A percentile compares a stretch with the other conserved stretches of the same genome.
Conservation (phyloP, 92 coral and sea anemone species). For the Epizoanthus stellaris region DNA sequence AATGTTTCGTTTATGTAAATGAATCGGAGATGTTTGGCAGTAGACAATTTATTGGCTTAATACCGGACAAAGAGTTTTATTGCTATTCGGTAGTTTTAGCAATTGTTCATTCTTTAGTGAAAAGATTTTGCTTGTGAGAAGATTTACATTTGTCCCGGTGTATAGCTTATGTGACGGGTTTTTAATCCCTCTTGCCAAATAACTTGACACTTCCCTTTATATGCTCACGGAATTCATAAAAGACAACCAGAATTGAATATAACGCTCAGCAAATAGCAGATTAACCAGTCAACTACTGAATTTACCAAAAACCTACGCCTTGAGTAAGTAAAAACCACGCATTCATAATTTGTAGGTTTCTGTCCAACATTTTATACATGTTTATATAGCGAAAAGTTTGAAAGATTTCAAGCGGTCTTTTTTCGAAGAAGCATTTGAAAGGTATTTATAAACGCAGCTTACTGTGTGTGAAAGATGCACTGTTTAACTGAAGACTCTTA, state of each 20-base stretch:
- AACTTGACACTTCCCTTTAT: conserved; percentile 23
- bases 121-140: conserved; percentile 18
- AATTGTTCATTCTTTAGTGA: background rate
- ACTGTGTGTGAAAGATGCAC: no score
- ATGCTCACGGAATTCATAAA: conserved; percentile 35
- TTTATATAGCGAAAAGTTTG: no score
- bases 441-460: no score
- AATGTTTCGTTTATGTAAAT: conserved; percentile 30
- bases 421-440: no score
- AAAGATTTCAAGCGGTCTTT: no score
- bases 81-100: conserved; percentile 12
- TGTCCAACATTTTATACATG: no score
- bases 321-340: no score
- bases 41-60: background rate
- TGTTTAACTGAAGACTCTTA: no score
- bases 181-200: conserved; percentile 40
- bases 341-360: no score
- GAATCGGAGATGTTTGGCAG: conserved; percentile 9
- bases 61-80: conserved; percentile 22
- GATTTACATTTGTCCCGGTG: conserved; percentile 4
- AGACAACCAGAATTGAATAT: background rate
- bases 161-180: conserved; percentile 7
- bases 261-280: background rate
- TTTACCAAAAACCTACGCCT: background rate
- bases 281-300: background rate